These are phyloP conservation scores for Drosophila borborema DNA, from an alignment of 2,888 invertebrate species.

Conservation along the genomic window DNA sequence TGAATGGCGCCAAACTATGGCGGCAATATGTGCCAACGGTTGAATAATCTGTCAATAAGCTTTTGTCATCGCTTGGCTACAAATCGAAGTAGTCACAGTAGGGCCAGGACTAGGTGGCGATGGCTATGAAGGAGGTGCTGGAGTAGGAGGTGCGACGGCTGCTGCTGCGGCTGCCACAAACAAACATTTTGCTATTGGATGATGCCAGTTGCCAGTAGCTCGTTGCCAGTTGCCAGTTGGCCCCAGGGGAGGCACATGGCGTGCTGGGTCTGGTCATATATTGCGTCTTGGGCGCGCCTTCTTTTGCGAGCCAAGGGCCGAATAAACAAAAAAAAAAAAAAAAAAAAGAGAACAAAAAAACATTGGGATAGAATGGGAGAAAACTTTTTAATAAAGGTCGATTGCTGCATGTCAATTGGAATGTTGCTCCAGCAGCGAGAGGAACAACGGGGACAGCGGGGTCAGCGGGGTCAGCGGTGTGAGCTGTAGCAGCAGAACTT, in stretches of 20 bases:
- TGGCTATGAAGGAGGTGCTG: neutral
- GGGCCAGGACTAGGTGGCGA: constrained; percentile 14
- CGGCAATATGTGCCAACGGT: constrained; percentile 81
- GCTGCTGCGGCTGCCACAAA: constrained; percentile 62
- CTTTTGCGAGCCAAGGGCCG: constrained; percentile 57
- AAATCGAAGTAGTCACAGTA: constrained; percentile 21
- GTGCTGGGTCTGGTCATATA: constrained; percentile 48
- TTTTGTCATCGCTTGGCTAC: constrained; percentile 75
- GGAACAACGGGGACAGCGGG: no score
- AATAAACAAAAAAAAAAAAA: constrained; percentile 40
- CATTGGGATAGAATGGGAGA: constrained; percentile 27
- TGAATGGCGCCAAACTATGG: constrained; percentile 74
- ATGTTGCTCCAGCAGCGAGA: constrained; percentile 40
- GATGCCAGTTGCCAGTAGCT: constrained; percentile 50
- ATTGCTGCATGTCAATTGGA: constrained; percentile 81
- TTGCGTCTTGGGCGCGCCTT: constrained; percentile 75
- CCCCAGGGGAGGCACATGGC: constrained; percentile 27
- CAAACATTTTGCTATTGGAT: constrained; percentile 78
- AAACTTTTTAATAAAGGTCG: constrained; percentile 82
- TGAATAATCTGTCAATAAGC: constrained; percentile 82
- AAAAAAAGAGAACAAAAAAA: constrained; percentile 11
- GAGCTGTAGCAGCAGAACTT: constrained; percentile 13
- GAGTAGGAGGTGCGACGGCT: constrained; percentile 8
- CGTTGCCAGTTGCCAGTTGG: constrained; percentile 40
- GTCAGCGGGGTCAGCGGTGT: neutral